Percentiles rank a stretch among this genome's conserved stretches.
These are phyloP conservation scores for Potorous gilbertii DNA, from an alignment of 2,797 vertebrate genomes.

Conservation along the genomic window DNA sequence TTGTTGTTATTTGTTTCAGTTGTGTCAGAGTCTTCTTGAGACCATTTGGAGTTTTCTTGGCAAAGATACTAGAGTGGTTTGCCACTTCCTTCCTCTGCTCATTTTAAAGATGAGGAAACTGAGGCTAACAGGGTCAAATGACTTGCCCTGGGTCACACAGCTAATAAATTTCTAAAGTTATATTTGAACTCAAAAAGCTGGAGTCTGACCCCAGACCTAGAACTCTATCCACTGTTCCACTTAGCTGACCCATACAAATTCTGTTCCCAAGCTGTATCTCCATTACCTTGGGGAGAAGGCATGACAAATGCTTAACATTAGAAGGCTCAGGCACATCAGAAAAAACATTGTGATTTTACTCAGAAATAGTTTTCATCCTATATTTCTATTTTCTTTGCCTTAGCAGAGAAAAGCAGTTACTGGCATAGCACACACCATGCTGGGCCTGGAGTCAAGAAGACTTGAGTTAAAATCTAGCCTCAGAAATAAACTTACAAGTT, in stretches of 20 bases:
- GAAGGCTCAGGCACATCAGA: background rate
- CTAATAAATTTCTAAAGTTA: background rate
- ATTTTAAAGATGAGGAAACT: background rate
- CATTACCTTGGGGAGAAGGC: background rate
- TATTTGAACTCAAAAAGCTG: background rate
- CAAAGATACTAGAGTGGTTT: background rate
- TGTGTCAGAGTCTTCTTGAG: background rate
- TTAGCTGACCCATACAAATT: background rate
- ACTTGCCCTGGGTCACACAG: background rate
- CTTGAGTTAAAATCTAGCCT: too few species aligned
- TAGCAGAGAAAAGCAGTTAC: background rate
- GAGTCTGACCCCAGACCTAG: background rate
- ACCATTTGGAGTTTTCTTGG: background rate
- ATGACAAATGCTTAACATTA: background rate
- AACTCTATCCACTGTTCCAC: background rate
- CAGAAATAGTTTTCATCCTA: background rate
- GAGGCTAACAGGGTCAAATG: background rate
- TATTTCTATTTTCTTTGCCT: background rate
- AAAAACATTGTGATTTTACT: background rate
- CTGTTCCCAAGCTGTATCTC: background rate
- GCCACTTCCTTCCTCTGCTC: background rate
- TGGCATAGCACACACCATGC: background rate
- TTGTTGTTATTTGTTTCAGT: background rate
- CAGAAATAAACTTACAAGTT: background rate
- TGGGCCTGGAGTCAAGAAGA: too few species aligned